Base-by-base conservation (phyloP, 2,113 vertebrate species). In the Lepisosteus osseus region DNA sequence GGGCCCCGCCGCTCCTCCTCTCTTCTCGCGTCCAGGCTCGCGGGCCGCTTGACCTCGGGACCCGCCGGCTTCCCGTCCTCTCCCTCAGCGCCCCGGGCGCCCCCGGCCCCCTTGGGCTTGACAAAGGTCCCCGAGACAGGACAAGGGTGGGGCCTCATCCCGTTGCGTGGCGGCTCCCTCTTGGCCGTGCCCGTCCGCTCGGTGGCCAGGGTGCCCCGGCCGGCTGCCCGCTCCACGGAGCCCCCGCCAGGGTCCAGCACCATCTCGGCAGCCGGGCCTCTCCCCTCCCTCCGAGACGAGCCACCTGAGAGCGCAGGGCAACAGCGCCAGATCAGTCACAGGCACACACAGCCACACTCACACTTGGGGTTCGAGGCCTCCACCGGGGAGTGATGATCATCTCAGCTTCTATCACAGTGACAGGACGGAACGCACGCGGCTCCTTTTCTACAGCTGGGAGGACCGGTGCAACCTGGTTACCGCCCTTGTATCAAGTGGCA, bases 181-280 rank as follows among this genome's bases (percentile, higher is more conserved):
- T 86, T 87, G 61, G 74, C 61, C 5, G 68, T 76, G 6, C 65
- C 68, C 79, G 74, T 79, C 69, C 47, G 65, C 4, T 68, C 59
- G 69, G 72, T 79, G 71, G 7, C 81, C 71, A 56, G 69, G 15
- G 72, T 85, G 0, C 78, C 74, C 71, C 84, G 85, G 17, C 72
- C 81, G 47, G 89, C 81, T 54, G 83, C 78, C 85, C 71, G 88
- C 77, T 93, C 92, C 85, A 92, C 92, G 76, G 88, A 82, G 85
- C 90, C 88, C 55, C 84, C 81, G 7, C 88, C 90, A 0, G 91
- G 91, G 79, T 93, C 92, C 88, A 94, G 85, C 86, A 95, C 94
- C 95, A 96, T 96, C 83, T 86, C 92, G 85, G 54, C 87, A 61
- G 65, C 68, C 44, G 43, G 55, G 12, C 47, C 61, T n/a, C 62